Base-by-base conservation (phyloP, 2,797 vertebrate genomes). In the Acrocephalus scirpaceus region DNA sequence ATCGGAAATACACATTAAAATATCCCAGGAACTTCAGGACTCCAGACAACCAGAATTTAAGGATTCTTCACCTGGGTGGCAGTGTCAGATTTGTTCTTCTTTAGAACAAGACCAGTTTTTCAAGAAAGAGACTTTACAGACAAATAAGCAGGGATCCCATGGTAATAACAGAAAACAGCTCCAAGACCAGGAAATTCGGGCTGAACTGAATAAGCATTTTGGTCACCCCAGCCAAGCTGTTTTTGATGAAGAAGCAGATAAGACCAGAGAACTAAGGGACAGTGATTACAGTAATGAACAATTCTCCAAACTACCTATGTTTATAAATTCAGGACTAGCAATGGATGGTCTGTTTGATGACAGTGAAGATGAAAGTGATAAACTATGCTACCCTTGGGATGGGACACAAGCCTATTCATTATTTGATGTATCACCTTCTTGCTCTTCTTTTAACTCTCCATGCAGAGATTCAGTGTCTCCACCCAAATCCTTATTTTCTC, bases 151-250 rank as follows among this genome's bases (percentile, higher is more conserved):
- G 95, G 92, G 93, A 96, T 97, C 97, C 96, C 97, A 96, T 42
- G 92, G 97, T 97, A 98, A 97, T 98, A 98, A 97, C 97, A 98
- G 99, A 95, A 99, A 99, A 98, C 98, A 98, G 97, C 98, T 99
- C 95, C 97, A 98, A 92, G 99, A 99, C 98, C 99, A 99, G 98
- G 99, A 99, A 97, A 99, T 99, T 97, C 98, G 99, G 97, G 99
- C 98, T 44, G 99, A 99, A 98, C 99, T 99, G 97, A 99, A 99
- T 97, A 99, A 99, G 98, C 99, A 99, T 98, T 99, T 99, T 98
- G 99, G 99, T 95, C 98, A 98, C 97, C 99, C 99, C 93, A 98
- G 98, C 94, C 97, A 98, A 98, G 99, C 99, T 97, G 98, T 99
- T 97, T 99, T 98, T 97, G 98, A 97, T 88, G 98, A 98, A 96